These are phyloP conservation scores for Empidonax alnorum DNA, from an alignment of 2,113 vertebrate genomes.

Conservation along the genomic window DNA sequence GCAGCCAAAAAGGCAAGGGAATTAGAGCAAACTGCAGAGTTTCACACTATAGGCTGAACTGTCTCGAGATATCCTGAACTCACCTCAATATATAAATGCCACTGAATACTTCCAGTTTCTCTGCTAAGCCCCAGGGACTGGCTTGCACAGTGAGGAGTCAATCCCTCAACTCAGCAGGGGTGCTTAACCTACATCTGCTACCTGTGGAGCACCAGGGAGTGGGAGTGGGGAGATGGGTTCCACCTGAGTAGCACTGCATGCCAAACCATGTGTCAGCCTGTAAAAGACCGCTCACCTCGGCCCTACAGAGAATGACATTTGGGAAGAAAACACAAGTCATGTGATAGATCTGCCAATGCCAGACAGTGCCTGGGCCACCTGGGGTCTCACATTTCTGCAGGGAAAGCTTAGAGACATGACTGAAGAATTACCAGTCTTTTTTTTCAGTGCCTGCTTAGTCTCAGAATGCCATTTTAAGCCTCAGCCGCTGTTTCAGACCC, in stretches of 20 bases:
- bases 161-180: background rate
- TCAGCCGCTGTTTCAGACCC: background rate
- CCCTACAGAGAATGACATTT: background rate
- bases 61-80: background rate
- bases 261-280: background rate
- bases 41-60: background rate
- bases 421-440: background rate
- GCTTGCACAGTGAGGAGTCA: accelerated
- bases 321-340: background rate
- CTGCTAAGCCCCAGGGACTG: background rate
- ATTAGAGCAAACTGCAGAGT: background rate
- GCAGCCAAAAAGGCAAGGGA: background rate
- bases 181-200: background rate
- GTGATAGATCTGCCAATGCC: background rate
- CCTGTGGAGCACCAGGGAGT: accelerated
- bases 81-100: background rate
- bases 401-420: background rate
- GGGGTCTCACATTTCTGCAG: background rate
- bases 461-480: background rate
- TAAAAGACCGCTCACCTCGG: background rate
- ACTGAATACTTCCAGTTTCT: background rate
- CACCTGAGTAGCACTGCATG: background rate
- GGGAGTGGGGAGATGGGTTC: accelerated
- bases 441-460: background rate
- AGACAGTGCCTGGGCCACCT: background rate